Evolutionary conservation across 2,113 vertebrate genomes (phyloP), one percentile per base, ranked within the genome.

Genomic region (Elephantulus edwardii): DNA sequence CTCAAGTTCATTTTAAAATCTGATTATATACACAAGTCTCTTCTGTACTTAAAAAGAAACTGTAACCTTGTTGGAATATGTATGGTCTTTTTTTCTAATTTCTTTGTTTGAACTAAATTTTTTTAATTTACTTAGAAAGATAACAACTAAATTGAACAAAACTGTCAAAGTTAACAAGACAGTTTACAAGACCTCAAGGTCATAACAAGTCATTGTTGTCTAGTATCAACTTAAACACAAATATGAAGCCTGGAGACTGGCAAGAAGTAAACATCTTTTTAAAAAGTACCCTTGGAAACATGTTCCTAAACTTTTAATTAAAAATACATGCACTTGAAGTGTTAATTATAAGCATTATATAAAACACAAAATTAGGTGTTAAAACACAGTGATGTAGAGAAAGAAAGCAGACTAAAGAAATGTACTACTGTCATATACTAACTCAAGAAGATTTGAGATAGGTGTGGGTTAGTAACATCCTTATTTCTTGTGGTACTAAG

Each of bases 1-100:
- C 3, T 9, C 54, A 89, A 79, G 40, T 22, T 93, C 17, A 86
- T 58, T 74, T 88, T 58, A 91, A 88, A 93, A 78, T 46, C 33
- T 62, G 38, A 84, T 20, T 74, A 66, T 56, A 58, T 9, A 40
- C 8, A 89, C 22, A 56, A 48, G 82, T n/a, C 38, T 68, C 80
- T 35, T 83, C n/a, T 48, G 9, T 40, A 13, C 30, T 90, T 89
- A 74, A 62, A 54, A 86, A 71, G 83, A 9, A 16, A 60, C 33
- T 56, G 76, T 76, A 56, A 79, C 4, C 4, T 26, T 83, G 10
- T n/a, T 33, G 46, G 60, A 11, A 89, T 85, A 83, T 62, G 26
- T 62, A 64, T 50, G 7, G 81, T 74, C 1, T 11, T n/a, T 92
- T 89, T 71, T 26, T 68, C 93, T 78, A 92, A 70, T 79, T 81